Evolutionary conservation across 2,797 vertebrate species (phyloP), one percentile per base, ranked within the genome.

Genomic region (Fistularia commersonii): DNA sequence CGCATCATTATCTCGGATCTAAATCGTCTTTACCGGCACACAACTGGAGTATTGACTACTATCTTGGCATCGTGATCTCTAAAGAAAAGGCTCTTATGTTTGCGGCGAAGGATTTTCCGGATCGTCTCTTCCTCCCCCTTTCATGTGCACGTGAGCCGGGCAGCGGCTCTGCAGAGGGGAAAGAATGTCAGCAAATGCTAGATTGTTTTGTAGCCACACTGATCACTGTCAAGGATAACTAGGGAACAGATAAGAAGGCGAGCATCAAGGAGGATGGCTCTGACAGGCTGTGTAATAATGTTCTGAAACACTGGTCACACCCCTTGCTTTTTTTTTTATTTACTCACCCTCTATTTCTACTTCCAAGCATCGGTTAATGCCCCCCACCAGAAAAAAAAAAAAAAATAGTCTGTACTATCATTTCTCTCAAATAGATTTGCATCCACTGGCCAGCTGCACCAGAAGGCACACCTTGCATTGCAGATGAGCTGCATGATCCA

Each of bases 401-500:
- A 23, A 23, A 23, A 23, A 23, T 2, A 23, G 40, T 7, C 14
- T 23, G 32, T 35, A 39, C 31, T 48, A 32, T 44, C 48, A 52
- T 55, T 38, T 56, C 32, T 44, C 11, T 45, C 62, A 79, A 74
- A 76, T 54, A 61, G 59, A 69, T 75, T 69, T 67, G 57, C 73
- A 77, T 76, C 47, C 54, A 59, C 44, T 51, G 51, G 32, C 48
- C 64, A 56, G 60, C 59, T 63, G 61, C 12, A 36, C 34, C 34
- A 32, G 23, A 35, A 33, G 75, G 78, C 73, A 63, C 62, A 61
- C 45, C 74, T 76, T 54, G 61, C 74, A 74, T 75, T 61, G 63
- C 58, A 61, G 69, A 85, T 77, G 69, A 84, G 82, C 79, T 72
- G 68, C 57, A 11, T 64, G 64, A 84, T 83, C 79, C 82, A 85